These are phyloP conservation scores for Caretta caretta DNA, from an alignment of 2,113 vertebrate genomes.

Conservation along the genomic window DNA sequence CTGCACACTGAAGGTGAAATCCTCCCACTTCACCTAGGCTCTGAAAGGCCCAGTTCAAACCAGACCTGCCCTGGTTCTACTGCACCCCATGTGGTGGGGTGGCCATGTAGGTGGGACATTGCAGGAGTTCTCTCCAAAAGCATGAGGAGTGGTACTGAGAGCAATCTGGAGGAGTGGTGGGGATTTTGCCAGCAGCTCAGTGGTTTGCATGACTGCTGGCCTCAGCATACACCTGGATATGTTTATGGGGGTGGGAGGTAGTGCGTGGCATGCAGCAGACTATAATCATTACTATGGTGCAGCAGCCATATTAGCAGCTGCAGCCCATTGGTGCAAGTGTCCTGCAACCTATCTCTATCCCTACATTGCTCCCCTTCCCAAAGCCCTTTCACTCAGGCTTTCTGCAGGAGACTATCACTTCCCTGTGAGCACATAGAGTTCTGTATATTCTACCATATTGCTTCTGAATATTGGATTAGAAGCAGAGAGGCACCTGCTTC, in stretches of 20 bases:
- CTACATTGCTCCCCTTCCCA: background rate
- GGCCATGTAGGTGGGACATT: background rate
- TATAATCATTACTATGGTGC: background rate
- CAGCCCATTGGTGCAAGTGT: background rate
- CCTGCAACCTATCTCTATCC: background rate
- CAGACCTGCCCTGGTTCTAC: background rate
- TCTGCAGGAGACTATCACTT: background rate
- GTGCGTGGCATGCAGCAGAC: background rate
- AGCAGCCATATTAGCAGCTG: background rate
- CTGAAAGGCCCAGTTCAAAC: slow-evolving; percentile 5
- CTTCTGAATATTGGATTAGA: background rate
- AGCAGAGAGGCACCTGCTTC: background rate
- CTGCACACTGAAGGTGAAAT: background rate
- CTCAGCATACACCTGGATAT: background rate
- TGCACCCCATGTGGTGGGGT: background rate
- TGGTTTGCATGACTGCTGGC: background rate
- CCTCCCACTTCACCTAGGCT: background rate
- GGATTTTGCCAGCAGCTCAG: background rate
- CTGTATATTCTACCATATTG: background rate
- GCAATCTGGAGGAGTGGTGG: background rate
- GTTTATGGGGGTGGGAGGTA: background rate
- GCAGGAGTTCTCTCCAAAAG: background rate
- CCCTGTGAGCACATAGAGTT: background rate
- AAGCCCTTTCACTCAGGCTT: background rate
- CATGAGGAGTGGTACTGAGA: background rate